Percentiles rank a stretch among this genome's conserved stretches.
Evolutionary conservation across 1,140 invertebrate genomes (phyloP).

Genomic region (Idris sp.): DNA sequence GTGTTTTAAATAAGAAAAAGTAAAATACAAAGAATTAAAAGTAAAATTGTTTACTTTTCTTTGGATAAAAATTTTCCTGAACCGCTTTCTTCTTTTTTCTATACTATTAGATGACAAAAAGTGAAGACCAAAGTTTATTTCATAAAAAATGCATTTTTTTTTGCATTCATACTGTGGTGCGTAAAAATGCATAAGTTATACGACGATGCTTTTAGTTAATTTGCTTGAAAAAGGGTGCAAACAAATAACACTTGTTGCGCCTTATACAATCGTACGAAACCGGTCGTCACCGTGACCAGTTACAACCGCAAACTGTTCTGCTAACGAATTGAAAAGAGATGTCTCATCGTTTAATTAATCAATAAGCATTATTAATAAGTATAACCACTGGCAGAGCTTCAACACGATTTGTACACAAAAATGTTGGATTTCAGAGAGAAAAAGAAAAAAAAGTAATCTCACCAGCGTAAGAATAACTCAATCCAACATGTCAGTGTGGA

Average conservation of each 20-base stretch:
- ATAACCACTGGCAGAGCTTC: no score
- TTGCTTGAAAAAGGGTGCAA: slow-evolving; percentile 65
- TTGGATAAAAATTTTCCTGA: no score
- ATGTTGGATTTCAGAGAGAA: no score
- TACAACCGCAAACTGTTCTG: slow-evolving; percentile 32
- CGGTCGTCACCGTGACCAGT: slow-evolving; percentile 46
- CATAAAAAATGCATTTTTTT: slow-evolving; percentile 6
- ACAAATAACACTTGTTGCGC: slow-evolving; percentile 70
- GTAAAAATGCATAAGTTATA: slow-evolving; percentile 12
- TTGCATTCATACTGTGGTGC: not conserved
- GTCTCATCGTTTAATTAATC: not conserved
- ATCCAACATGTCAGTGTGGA: slow-evolving; percentile 19
- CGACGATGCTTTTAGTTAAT: slow-evolving; percentile 57
- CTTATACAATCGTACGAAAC: slow-evolving; percentile 46
- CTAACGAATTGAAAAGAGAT: slow-evolving; percentile 28
- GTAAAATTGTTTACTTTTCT: no score
- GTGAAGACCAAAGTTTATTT: no score
- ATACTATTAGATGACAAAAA: no score
- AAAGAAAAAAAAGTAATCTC: no score
- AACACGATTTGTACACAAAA: no score
- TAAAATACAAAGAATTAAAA: no score
- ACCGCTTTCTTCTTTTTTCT: no score
- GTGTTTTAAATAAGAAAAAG: no score
- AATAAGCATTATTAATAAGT: no score
- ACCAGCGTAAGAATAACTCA: slow-evolving; percentile 23